Evolutionary conservation across 1,140 invertebrate species (phyloP).

Genomic region (Nixonia krombeini): DNA sequence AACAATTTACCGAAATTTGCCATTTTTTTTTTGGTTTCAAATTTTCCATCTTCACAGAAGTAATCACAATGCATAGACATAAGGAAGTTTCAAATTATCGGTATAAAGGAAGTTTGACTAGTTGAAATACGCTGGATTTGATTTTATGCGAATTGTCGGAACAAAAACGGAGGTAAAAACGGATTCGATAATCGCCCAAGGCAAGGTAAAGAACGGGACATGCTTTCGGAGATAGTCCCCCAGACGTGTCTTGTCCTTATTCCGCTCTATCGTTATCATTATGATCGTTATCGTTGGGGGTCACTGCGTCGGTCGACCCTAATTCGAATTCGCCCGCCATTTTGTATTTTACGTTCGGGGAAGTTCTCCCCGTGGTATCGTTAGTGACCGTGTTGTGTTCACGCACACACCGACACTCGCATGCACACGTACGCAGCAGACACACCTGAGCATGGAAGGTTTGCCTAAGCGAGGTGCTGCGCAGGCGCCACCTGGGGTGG

Average conservation of each 20-base stretch:
- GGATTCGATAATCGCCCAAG: too few species aligned
- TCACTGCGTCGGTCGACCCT: constrained; percentile 46
- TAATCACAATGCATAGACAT: too few species aligned
- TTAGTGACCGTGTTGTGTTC: constrained; percentile 19
- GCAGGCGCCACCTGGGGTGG: constrained; percentile 56
- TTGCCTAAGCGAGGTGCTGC: constrained; percentile 32
- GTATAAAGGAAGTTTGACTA: too few species aligned
- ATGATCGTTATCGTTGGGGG: constrained; percentile 44
- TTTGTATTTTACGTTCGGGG: constrained; percentile 52
- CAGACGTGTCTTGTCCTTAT: constrained; percentile 30
- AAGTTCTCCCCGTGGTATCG: constrained; percentile 30
- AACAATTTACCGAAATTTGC: too few species aligned
- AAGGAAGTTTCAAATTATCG: too few species aligned
- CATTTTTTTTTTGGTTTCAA: too few species aligned
- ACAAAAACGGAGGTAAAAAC: too few species aligned
- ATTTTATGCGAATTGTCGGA: too few species aligned
- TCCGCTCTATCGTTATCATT: constrained; percentile 32
- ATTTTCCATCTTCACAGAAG: too few species aligned
- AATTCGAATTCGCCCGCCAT: constrained; percentile 53
- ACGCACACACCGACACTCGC: constrained; percentile 6
- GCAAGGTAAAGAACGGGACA: constrained; percentile 15
- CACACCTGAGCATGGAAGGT: constrained; percentile 7
- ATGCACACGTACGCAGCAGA: background rate
- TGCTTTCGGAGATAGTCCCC: constrained; percentile 14
- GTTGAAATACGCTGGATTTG: too few species aligned